phyloP scores from a whole-genome alignment of 2,888 invertebrate species.

The Lochmaea crataegi region DNA sequence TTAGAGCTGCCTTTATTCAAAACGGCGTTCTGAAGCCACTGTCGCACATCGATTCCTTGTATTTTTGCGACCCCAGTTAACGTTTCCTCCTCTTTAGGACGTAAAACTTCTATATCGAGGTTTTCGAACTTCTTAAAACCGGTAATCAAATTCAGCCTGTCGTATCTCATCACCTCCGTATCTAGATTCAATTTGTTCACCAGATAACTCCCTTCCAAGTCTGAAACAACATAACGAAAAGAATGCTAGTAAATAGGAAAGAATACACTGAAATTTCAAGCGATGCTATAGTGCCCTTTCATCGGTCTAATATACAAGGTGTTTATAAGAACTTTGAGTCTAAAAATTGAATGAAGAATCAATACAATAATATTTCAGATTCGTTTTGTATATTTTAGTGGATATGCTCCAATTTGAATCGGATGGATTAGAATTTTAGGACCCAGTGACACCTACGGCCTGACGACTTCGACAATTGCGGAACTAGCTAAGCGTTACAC shows the following conservation, averaged over 20 bases:
- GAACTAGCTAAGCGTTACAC: too few species aligned
- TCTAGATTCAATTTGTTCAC: slow-evolving; percentile 68
- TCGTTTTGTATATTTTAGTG: too few species aligned
- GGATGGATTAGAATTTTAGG: too few species aligned
- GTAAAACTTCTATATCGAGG: slow-evolving; percentile 62
- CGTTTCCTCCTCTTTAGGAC: slow-evolving; percentile 53
- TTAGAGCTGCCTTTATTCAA: slow-evolving; percentile 60
- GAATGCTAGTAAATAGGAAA: background rate
- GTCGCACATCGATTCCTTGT: slow-evolving; percentile 65
- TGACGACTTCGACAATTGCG: too few species aligned
- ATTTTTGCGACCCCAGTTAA: slow-evolving; percentile 50
- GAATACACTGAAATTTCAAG: too few species aligned
- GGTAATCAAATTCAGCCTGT: slow-evolving; percentile 63
- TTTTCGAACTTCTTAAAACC: slow-evolving; percentile 63
- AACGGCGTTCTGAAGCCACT: slow-evolving; percentile 66
- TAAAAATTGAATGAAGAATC: too few species aligned
- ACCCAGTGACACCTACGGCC: too few species aligned
- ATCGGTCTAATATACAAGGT: too few species aligned
- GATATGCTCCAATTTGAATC: too few species aligned
- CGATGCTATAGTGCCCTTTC: too few species aligned
- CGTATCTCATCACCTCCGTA: slow-evolving; percentile 67
- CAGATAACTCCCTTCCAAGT: slow-evolving; percentile 55
- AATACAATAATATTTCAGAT: too few species aligned
- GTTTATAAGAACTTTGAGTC: too few species aligned
- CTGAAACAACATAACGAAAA: slow-evolving; percentile 46